Conservation (phyloP, 2,797 vertebrate species). For the Sebastiscus albofasciatus region DNA sequence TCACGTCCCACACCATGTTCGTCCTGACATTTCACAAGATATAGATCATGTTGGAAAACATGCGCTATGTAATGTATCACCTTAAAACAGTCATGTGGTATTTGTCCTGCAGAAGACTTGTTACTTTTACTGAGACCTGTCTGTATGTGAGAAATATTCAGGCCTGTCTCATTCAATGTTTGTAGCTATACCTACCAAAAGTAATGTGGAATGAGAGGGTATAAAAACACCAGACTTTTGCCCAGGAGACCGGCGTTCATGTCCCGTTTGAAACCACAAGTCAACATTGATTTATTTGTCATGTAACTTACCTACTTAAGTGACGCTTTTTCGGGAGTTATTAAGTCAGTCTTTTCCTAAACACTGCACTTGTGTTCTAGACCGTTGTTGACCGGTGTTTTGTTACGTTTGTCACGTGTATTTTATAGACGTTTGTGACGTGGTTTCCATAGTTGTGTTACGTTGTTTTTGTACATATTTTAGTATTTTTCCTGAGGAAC, state of each 20-base stretch:
- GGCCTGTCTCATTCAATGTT: accelerated
- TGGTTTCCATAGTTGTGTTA: too few relatives aligned
- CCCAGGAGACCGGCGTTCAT: accelerated
- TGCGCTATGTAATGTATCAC: constrained; percentile 40
- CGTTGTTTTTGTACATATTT: too few relatives aligned
- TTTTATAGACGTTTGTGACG: accelerated
- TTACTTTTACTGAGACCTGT: background rate
- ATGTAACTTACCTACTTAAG: too few relatives aligned
- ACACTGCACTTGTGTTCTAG: too few relatives aligned
- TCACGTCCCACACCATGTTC: constrained; percentile 48
- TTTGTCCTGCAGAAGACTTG: background rate
- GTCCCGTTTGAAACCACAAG: accelerated
- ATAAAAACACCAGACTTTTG: accelerated
- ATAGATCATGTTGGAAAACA: constrained; percentile 51
- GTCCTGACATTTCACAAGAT: constrained; percentile 52
- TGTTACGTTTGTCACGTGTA: too few relatives aligned
- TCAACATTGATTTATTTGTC: background rate
- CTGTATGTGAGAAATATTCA: constrained; percentile 7
- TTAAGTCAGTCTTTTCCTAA: too few relatives aligned
- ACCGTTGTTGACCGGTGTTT: too few relatives aligned
- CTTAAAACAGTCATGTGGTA: constrained; percentile 8
- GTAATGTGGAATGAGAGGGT: too few relatives aligned
- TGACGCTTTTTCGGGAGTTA: too few relatives aligned
- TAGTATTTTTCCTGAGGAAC: too few relatives aligned
- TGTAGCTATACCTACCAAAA: too few relatives aligned